Evolutionary conservation across 2,888 invertebrate genomes (phyloP).

Genomic region (Drosophila tripunctata): DNA sequence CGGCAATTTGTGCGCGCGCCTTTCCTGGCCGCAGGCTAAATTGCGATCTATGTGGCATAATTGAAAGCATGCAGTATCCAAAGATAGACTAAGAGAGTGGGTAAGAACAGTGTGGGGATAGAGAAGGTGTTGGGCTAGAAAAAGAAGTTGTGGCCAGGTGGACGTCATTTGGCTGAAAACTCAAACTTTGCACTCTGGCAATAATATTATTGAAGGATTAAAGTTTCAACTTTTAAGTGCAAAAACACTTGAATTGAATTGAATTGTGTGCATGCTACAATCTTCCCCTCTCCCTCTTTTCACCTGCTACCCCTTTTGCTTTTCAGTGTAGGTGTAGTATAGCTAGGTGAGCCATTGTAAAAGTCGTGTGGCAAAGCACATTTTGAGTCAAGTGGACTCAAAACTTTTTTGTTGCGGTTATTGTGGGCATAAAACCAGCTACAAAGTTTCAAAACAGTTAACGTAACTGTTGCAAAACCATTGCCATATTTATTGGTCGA

Average conservation of each 20-base stretch:
- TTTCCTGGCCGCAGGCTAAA: slow-evolving; percentile 38
- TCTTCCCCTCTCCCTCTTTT: neutral
- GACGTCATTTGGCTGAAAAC: slow-evolving; percentile 16
- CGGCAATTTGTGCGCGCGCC: slow-evolving; percentile 24
- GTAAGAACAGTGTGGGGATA: neutral
- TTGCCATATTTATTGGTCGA: slow-evolving; percentile 13
- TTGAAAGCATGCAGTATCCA: slow-evolving; percentile 42
- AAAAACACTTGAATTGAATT: slow-evolving; percentile 77
- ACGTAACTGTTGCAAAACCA: slow-evolving; percentile 28
- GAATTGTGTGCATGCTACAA: slow-evolving; percentile 45
- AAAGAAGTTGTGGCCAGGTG: neutral
- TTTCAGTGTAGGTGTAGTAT: neutral
- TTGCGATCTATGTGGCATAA: slow-evolving; percentile 37
- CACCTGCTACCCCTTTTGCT: neutral
- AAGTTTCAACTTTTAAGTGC: slow-evolving; percentile 79
- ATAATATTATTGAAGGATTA: slow-evolving; percentile 80
- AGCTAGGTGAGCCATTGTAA: slow-evolving; percentile 21
- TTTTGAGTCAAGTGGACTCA: slow-evolving; percentile 62
- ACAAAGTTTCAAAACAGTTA: slow-evolving; percentile 61
- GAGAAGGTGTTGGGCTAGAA: neutral
- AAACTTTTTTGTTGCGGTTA: slow-evolving; percentile 68
- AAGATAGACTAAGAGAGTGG: neutral
- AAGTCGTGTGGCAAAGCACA: slow-evolving; percentile 52
- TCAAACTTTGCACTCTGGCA: slow-evolving; percentile 71
- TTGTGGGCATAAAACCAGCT: slow-evolving; percentile 56